These are phyloP conservation scores for Platanista minor DNA, from an alignment of 2,113 vertebrate species.

Conservation along the genomic window DNA sequence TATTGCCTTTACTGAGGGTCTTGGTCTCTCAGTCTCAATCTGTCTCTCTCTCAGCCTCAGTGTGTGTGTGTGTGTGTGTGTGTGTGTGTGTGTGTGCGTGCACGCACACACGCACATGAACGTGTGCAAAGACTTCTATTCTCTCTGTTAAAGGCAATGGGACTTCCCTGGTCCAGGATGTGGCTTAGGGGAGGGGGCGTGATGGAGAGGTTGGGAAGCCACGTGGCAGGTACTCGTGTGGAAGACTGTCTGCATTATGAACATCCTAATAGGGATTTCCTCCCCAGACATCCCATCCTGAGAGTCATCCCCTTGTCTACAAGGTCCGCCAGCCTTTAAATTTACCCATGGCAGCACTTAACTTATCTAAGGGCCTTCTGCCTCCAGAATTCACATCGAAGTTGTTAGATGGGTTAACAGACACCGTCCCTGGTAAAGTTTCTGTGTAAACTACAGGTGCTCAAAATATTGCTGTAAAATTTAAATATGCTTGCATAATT, in stretches of 20 bases:
- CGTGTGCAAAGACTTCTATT: background rate
- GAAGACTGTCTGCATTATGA: background rate
- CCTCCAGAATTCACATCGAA: background rate
- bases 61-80: too few species aligned
- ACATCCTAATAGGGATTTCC: background rate
- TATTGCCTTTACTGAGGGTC: background rate
- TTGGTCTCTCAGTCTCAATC: background rate
- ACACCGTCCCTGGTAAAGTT: background rate
- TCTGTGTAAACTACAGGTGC: background rate
- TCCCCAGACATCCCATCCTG: background rate
- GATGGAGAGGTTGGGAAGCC: background rate
- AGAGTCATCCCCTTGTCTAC: background rate
- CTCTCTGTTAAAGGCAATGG: background rate
- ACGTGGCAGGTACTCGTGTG: too few species aligned
- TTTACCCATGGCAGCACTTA: fast-evolving
- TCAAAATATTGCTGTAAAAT: background rate
- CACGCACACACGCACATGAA: background rate
- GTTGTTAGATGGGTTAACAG: background rate
- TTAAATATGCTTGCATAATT: background rate
- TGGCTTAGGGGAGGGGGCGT: fast-evolving
- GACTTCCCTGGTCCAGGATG: background rate
- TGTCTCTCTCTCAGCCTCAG: background rate
- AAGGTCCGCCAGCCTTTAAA: background rate
- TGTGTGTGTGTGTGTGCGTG: too few species aligned
- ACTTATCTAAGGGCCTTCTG: background rate